A percentile compares a stretch with the other conserved stretches of the same genome.
phyloP scores from a whole-genome alignment of 2,113 vertebrate genomes.

The Hypanus sabinus region DNA sequence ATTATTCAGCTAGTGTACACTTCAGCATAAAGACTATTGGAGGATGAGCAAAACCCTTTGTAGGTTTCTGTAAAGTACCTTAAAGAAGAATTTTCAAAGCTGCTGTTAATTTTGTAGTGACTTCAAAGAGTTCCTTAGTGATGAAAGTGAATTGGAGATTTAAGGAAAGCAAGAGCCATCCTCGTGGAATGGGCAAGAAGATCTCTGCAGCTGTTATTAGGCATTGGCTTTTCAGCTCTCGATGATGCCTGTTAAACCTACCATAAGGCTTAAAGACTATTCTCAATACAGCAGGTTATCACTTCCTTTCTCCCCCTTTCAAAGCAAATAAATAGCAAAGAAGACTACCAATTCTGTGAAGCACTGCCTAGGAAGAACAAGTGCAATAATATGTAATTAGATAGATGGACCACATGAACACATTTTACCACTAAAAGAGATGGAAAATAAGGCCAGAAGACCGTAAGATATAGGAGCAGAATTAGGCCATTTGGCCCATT shows the following conservation, averaged over 20 bases:
- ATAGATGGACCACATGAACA: no score
- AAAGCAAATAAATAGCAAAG: not conserved
- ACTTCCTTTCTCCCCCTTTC: no score
- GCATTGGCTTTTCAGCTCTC: not conserved
- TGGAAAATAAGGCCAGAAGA: no score
- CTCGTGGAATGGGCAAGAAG: not conserved
- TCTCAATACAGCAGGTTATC: not conserved
- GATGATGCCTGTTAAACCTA: not conserved
- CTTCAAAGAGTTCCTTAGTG: not conserved
- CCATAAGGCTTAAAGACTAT: not conserved
- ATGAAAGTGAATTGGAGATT: slow-evolving; percentile 2
- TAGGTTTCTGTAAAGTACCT: not conserved
- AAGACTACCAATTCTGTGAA: not conserved
- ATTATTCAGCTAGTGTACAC: not conserved
- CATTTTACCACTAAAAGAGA: no score
- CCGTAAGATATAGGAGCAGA: no score
- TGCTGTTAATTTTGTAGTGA: not conserved
- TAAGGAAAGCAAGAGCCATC: not conserved
- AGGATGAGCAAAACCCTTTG: not conserved
- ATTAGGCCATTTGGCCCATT: no score
- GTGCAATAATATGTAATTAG: no score
- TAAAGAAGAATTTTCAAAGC: not conserved
- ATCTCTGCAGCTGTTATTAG: not conserved
- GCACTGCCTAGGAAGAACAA: no score
- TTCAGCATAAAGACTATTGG: not conserved